Evolutionary conservation across 2,797 vertebrate species (phyloP).

Genomic region (Aldrovandia affinis): DNA sequence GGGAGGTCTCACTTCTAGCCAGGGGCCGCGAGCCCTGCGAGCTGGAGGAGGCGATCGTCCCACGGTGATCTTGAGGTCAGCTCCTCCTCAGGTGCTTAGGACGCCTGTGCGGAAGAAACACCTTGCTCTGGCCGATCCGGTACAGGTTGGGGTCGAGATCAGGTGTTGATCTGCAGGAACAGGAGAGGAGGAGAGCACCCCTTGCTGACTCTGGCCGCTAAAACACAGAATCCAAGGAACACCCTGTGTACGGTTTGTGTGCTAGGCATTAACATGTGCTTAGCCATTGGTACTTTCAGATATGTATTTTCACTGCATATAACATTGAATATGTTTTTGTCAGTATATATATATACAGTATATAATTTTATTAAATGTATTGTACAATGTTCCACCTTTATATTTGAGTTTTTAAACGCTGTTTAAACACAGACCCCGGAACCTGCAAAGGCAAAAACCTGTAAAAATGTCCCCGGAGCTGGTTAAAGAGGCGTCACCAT

Average conservation of each 20-base stretch:
- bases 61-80: slow-evolving; percentile 94
- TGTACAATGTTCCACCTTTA: too few relatives aligned
- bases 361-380: too few relatives aligned
- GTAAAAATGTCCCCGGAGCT: too few relatives aligned
- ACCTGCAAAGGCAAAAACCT: too few relatives aligned
- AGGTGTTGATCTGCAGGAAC: slow-evolving; percentile 87
- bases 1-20: slow-evolving; percentile 84
- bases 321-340: not conserved
- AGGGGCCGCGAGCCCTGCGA: slow-evolving; percentile 89
- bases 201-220: not conserved
- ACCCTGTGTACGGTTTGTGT: not conserved
- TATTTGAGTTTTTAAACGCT: too few relatives aligned
- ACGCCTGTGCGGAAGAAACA: slow-evolving; percentile 97
- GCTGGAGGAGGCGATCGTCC: slow-evolving; percentile 94
- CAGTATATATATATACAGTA: too few relatives aligned
- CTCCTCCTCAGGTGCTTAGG: slow-evolving; percentile 92
- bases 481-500: slow-evolving; percentile 75
- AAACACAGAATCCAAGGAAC: not conserved
- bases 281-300: not conserved
- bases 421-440: too few relatives aligned
- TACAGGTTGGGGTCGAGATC: slow-evolving; percentile 93
- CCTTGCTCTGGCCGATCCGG: slow-evolving; percentile 96
- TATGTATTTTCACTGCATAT: not conserved
- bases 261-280: not conserved
- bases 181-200: not conserved